Base-by-base conservation (phyloP, 2,888 invertebrate species). In the Incurvaria masculella region DNA sequence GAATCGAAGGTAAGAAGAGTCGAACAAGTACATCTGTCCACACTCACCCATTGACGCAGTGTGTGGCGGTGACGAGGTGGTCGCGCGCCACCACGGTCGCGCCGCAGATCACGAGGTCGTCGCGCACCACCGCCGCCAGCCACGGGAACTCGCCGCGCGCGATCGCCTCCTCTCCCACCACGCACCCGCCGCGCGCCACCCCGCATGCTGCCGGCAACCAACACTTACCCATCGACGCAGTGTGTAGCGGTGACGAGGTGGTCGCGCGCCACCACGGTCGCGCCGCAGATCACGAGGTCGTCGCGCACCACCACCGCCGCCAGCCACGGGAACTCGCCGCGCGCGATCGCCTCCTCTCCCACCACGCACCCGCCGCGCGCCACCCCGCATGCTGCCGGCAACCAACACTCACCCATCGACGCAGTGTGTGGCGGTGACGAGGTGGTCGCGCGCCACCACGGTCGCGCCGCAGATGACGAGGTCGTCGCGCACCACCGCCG, bases 381-480 rank as follows among this genome's bases (percentile, higher is more conserved):
- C 46, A 72, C 69, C 68, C 66, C 83, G 69, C 69, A 83, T 57
- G 57, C 88, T 88, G 67, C 78, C 81, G 55, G 6, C 23, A 10
- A 23, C n/a, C 23, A 23, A 10, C 42, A 69, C 79, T 74, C 68
- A 89, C 89, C 85, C 86, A 54, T 85, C 80, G 21, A 89, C 76
- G 58, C 89, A 90, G 61, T 90, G 90, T 2, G 88, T 87, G 1
- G 89, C 90, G 1, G 89, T 89, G 55, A 90, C 79, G 44, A 90
- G 79, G 60, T 89, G 89, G 57, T 80, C 81, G 40, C 80, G 73
- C 10, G 88, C 86, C 54, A 89, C 83, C 46, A 90, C 79, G 3
- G 86, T 85, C 44, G 86, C 89, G 8, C 88, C 89, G 59, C 90
- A 91, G 61, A 86, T 84, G 59, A 87, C 86, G 54, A 75, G 76